Conservation (phyloP, 2,888 invertebrate genomes). For the Sarcophaga variegata region DNA sequence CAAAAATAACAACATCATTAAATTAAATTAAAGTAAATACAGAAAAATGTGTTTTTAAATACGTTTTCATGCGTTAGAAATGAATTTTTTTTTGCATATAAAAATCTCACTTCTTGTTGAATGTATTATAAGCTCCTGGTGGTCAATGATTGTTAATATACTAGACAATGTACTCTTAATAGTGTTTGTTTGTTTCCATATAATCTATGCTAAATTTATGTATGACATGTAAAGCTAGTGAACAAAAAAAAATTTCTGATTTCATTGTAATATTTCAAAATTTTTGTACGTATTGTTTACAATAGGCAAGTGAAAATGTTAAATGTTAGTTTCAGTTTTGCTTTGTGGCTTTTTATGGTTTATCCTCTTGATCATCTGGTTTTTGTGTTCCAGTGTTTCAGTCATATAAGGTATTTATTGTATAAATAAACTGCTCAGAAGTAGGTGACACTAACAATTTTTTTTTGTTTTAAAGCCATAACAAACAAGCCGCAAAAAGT, state of each 20-base stretch:
- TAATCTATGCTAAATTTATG: conserved; percentile 6
- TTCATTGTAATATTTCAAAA: background rate
- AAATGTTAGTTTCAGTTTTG: background rate
- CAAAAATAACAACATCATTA: background rate
- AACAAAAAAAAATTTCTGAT: background rate
- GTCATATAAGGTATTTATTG: background rate
- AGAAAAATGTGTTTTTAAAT: no score
- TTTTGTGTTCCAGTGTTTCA: background rate
- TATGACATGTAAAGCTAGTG: background rate
- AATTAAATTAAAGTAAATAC: background rate
- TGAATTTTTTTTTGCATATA: background rate
- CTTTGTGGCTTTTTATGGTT: background rate
- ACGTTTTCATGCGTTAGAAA: no score
- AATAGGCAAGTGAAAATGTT: conserved; percentile 23
- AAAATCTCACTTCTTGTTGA: background rate
- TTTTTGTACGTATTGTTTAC: background rate
- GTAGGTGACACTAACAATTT: conserved; percentile 64
- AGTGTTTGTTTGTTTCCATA: background rate
- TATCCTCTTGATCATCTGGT: background rate
- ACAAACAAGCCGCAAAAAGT: background rate
- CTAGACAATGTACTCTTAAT: background rate
- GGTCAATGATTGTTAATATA: background rate
- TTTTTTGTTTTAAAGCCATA: conserved; percentile 17
- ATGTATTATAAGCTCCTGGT: background rate
- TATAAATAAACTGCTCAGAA: conserved; percentile 15